Conservation (phyloP, 2,888 invertebrate genomes). For the Cataglyphis cursor region DNA sequence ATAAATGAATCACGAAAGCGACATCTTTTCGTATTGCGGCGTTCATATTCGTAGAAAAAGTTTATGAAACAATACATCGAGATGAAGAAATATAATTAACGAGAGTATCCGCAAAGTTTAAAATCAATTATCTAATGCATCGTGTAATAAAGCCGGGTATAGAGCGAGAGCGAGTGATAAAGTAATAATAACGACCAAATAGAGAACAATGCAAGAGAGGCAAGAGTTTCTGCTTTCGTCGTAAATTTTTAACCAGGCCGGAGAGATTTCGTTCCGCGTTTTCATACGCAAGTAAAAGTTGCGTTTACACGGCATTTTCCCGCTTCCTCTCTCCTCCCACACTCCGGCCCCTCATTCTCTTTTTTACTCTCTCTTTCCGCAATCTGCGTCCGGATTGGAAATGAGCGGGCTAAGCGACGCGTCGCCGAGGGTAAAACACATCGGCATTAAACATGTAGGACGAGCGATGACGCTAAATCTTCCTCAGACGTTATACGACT, state of each 20-base stretch:
- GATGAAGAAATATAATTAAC: slow-evolving; percentile 20
- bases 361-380: not conserved
- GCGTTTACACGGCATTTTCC: not conserved
- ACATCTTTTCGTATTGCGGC: not conserved
- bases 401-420: slow-evolving; percentile 9
- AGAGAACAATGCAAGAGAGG: slow-evolving; percentile 25
- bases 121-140: slow-evolving; percentile 50
- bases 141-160: slow-evolving; percentile 8
- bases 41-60: slow-evolving; percentile 16
- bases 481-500: slow-evolving; percentile 59
- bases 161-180: slow-evolving; percentile 23
- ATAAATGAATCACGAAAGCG: not conserved
- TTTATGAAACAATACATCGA: not conserved
- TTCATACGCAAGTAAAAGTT: not conserved
- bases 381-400: slow-evolving; percentile 14
- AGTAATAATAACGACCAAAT: slow-evolving; percentile 42
- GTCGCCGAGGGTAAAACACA: slow-evolving; percentile 67
- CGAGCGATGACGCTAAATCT: slow-evolving; percentile 74
- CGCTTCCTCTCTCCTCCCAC: not conserved
- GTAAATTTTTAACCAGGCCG: slow-evolving; percentile 19
- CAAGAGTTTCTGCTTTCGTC: not conserved
- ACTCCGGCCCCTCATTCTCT: not conserved
- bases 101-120: slow-evolving; percentile 14
- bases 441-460: slow-evolving; percentile 74
- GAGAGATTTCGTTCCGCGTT: not conserved